These are phyloP conservation scores for Choristoneura rosaceana DNA, from an alignment of 2,888 invertebrate genomes.

Conservation along the genomic window DNA sequence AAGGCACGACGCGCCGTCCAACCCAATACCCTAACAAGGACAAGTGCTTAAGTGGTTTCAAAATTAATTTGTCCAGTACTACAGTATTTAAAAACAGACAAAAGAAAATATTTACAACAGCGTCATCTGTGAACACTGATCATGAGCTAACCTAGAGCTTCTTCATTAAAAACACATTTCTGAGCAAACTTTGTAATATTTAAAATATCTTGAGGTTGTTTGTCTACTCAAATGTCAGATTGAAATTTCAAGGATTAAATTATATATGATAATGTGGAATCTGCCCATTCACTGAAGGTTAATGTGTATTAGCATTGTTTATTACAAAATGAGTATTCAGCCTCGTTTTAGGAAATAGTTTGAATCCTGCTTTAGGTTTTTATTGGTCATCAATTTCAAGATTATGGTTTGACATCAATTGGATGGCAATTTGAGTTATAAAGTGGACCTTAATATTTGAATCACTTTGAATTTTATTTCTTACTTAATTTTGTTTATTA, in stretches of 20 bases:
- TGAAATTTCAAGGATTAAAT: conserved; percentile 41
- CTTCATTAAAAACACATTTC: not conserved
- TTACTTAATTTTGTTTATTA: too few relatives aligned
- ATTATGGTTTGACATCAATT: not conserved
- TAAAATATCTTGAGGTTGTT: conserved; percentile 22
- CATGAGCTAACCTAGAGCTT: too few relatives aligned
- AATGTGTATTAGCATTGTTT: conserved; percentile 24
- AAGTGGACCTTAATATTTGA: not conserved
- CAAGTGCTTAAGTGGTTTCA: too few relatives aligned
- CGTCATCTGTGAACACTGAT: too few relatives aligned
- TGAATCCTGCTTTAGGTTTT: conserved; percentile 25
- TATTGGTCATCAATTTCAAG: conserved; percentile 24
- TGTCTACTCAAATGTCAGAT: conserved; percentile 42
- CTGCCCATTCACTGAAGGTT: conserved; percentile 25
- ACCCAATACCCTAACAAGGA: too few relatives aligned
- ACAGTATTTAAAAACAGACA: too few relatives aligned
- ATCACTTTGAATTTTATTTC: not conserved
- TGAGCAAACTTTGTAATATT: conserved; percentile 30
- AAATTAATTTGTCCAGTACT: too few relatives aligned
- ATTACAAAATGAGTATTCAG: conserved; percentile 24
- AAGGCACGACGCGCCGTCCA: too few relatives aligned
- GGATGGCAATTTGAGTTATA: not conserved
- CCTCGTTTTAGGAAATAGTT: conserved; percentile 22
- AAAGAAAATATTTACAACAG: too few relatives aligned
- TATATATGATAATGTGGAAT: conserved; percentile 33